phyloP scores from a whole-genome alignment of 2,888 invertebrate species.

The Hemicrepidius hirtus region DNA sequence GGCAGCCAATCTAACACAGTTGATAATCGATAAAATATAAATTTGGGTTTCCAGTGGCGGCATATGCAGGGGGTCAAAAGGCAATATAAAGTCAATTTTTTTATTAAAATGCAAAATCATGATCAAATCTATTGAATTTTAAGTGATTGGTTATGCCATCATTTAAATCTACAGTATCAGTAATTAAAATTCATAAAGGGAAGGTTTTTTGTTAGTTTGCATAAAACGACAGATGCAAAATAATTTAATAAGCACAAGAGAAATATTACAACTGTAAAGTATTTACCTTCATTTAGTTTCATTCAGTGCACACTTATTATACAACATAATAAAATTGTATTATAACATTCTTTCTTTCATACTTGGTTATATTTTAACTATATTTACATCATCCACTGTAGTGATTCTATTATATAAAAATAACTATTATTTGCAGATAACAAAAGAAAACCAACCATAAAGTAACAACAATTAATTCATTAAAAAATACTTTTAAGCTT shows the following conservation, averaged over 20 bases:
- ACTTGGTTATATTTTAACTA: conserved; percentile 17
- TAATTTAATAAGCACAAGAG: conserved; percentile 23
- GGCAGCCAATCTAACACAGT: too few species aligned
- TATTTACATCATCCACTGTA: conserved; percentile 10
- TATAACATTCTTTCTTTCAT: conserved; percentile 14
- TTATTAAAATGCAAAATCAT: too few species aligned
- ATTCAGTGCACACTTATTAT: conserved; percentile 12
- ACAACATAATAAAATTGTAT: conserved; percentile 5
- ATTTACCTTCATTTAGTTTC: not conserved
- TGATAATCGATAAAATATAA: too few species aligned
- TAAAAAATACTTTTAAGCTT: not conserved
- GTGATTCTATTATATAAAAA: conserved; percentile 22
- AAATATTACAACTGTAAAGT: conserved; percentile 22
- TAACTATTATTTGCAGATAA: not conserved
- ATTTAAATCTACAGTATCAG: too few species aligned
- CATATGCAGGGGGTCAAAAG: too few species aligned
- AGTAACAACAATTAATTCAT: not conserved
- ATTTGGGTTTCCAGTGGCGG: too few species aligned
- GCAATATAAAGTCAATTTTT: too few species aligned
- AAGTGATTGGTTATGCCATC: too few species aligned
- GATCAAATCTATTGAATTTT: too few species aligned
- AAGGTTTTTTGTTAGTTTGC: too few species aligned
- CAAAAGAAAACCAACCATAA: conserved; percentile 2
- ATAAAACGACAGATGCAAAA: too few species aligned
- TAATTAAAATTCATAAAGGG: too few species aligned